Conservation (phyloP, 1,140 invertebrate genomes). For the Cydia fagiglandana region DNA sequence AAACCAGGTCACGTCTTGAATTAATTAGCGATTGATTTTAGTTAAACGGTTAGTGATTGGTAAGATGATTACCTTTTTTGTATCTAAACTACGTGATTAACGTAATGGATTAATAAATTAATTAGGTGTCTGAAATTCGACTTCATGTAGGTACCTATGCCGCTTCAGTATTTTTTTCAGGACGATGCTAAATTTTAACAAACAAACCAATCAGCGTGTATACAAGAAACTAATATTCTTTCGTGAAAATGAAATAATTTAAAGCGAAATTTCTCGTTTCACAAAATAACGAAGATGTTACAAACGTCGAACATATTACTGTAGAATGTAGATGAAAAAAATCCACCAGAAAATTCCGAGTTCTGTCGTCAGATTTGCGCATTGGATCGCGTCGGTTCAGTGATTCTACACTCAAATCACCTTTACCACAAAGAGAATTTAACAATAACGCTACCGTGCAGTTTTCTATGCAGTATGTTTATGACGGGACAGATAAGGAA, state of each 20-base stretch:
- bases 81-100: too few relatives aligned
- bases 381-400: slow-evolving; percentile 58
- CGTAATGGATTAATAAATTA: too few relatives aligned
- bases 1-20: too few relatives aligned
- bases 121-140: too few relatives aligned
- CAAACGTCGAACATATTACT: background rate
- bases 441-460: slow-evolving; percentile 22
- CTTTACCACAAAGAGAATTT: slow-evolving; percentile 38
- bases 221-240: background rate
- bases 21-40: too few relatives aligned
- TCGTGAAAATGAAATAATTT: background rate
- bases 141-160: too few relatives aligned
- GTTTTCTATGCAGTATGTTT: slow-evolving; percentile 1
- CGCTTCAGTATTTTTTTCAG: background rate
- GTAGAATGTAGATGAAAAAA: slow-evolving; percentile 40
- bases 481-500: slow-evolving; percentile 25
- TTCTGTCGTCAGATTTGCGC: slow-evolving; percentile 64
- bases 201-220: background rate
- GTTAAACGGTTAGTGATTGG: too few relatives aligned
- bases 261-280: background rate
- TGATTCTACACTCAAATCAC: slow-evolving; percentile 53
- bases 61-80: too few relatives aligned
- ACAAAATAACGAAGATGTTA: background rate
- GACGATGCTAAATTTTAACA: background rate
- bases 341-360: slow-evolving; percentile 46